Evolutionary conservation across 2,797 vertebrate species (phyloP), one percentile per base, ranked within the genome.

Genomic region (Lemur catta): DNA sequence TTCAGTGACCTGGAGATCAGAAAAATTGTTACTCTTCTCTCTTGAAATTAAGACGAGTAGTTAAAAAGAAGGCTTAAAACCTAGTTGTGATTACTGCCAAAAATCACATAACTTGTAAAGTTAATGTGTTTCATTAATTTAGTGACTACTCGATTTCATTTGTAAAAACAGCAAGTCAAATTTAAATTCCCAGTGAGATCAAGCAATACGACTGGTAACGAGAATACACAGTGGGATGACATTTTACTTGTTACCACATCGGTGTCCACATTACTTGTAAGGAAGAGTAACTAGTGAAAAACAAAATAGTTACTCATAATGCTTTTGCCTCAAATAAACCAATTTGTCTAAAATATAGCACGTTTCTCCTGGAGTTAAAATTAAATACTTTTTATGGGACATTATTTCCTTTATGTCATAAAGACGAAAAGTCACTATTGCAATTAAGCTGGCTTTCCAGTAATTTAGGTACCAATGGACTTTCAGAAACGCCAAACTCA

Each of bases 1-100:
- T 96, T 99, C 99, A 0, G 99, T 99, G 92, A 99, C 98, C 99
- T 99, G 97, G 50, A 94, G 94, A 96, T 94, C 35, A 98, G 78
- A 96, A 98, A 96, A 97, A 97, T 17, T 15, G 6, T 63, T 86
- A 92, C 26, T 91, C 6, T 72, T 93, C 22, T 91, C 12, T 94
- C 41, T 85, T 50, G 28, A 88, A 89, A 92, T 76, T 81, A 93
- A 63, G 57, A 82, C 63, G 75, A 41, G 12, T 71, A 95, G 65
- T 72, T 91, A 79, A 89, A 87, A 96, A 91, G 35, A 92, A 91
- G 35, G 33, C 72, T 79, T 61, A 97, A 74, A 33, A 84, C 20
- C 59, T 87, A 55, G 13, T 41, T 91, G 28, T 81, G 22, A 84
- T 28, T 74, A 89, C 1, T 91, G n/a, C 24, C 59, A 30, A 63